Evolutionary conservation across 1,140 invertebrate genomes (phyloP), one percentile per base, ranked within the genome.

Genomic region (Trissolcus basalis): DNA sequence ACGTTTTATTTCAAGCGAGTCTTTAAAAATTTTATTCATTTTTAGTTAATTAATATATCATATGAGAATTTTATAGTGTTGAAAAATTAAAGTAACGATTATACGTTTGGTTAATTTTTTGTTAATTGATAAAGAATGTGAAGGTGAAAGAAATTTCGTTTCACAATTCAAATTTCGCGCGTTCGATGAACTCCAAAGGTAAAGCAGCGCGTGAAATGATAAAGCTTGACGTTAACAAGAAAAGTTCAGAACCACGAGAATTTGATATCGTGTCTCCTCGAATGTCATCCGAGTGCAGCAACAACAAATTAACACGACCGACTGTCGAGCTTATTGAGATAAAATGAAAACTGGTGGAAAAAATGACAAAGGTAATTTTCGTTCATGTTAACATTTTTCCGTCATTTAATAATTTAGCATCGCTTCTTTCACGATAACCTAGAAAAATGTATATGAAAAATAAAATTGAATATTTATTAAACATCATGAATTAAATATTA

Each of bases 351-450:
- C 50, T 35, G 10, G 12, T 9, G 35, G 36, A 9, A 56, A 56
- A 51, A 51, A 45, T 63, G 59, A 63, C 63, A n/a, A 15, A 63
- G 68, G 68, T 71, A 71, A 71, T 39, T 55, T 39, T 39, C 5
- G 9, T 9, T 4, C 3, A n/a, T 39, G 36, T 39, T 9, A 39
- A n/a, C 27, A 27, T 13, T 39, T 6, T n/a, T 10, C 41, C 27
- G 27, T 44, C 9, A 56, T 32, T 47, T 12, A 9, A 35, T 33
- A 12, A 51, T 35, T 51, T 35, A n/a, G 5, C 4, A 35, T n/a
- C 11, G 19, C 6, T 35, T 36, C 0, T 15, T 35, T 27, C 19
- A 11, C 33, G 16, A 43, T 63, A 63, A 63, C 59, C 48, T 63
- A 33, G 14, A 53, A 33, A 39, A 39, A 39, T 39, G 9, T 39